These are phyloP conservation scores for Aythya baeri DNA, from an alignment of 2,113 vertebrate genomes.

Conservation along the genomic window DNA sequence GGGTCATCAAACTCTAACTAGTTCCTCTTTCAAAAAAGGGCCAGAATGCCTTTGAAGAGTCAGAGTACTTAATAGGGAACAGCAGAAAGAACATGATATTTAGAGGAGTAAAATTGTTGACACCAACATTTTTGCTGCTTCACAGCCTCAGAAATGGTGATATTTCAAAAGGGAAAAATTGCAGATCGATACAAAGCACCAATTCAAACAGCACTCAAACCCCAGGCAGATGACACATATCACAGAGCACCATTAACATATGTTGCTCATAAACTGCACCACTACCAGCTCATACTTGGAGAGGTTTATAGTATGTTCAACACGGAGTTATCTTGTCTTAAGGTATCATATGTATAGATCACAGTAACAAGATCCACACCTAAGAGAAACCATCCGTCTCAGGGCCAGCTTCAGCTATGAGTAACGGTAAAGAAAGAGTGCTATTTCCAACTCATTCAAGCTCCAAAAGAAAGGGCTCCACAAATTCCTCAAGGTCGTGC, in stretches of 20 bases:
- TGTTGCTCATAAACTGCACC: conserved; percentile 5
- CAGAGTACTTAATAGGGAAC: background rate
- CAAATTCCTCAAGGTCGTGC: background rate
- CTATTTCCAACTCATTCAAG: background rate
- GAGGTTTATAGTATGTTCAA: conserved; percentile 40
- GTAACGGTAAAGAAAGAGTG: background rate
- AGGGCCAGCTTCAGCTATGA: background rate
- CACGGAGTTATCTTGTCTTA: conserved; percentile 33
- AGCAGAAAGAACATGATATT: background rate
- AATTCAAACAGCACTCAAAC: background rate
- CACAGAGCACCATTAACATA: conserved; percentile 4
- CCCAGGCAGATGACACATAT: background rate
- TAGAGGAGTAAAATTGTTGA: background rate
- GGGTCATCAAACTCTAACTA: background rate
- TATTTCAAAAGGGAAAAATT: background rate
- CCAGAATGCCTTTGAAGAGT: background rate
- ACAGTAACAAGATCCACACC: conserved; percentile 9
- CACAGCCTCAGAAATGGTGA: background rate
- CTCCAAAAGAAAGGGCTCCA: background rate
- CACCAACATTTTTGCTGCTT: background rate
- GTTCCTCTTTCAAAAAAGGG: background rate
- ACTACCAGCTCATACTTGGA: background rate
- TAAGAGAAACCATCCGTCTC: background rate
- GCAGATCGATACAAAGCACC: background rate
- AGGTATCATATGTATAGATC: conserved; percentile 23